phyloP scores from a whole-genome alignment of 2,888 invertebrate genomes.

The Marronus borbonicus region DNA sequence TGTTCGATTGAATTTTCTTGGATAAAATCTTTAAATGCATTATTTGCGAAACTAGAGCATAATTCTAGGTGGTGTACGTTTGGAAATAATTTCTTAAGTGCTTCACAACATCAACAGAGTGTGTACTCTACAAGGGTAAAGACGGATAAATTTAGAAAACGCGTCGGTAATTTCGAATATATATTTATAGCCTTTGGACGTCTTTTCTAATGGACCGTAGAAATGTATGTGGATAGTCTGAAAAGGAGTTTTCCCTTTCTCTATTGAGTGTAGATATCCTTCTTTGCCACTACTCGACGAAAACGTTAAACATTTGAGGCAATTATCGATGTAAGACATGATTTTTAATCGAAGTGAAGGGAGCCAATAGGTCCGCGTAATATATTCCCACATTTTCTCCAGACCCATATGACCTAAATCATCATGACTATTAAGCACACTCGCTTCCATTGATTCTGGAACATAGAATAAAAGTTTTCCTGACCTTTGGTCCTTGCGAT shows the following conservation, averaged over 20 bases:
- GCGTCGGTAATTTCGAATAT: constrained; percentile 59
- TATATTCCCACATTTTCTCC: constrained; percentile 35
- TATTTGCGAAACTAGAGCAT: constrained; percentile 25
- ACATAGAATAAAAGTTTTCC: constrained; percentile 14
- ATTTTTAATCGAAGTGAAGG: constrained; percentile 26
- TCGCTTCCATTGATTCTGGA: constrained; percentile 30
- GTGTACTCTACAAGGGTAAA: too few relatives aligned
- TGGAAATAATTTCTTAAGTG: too few relatives aligned
- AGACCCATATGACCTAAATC: constrained; percentile 39
- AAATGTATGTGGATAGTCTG: constrained; percentile 60
- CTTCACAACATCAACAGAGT: too few relatives aligned
- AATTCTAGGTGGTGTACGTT: constrained; percentile 38
- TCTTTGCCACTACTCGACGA: constrained; percentile 56
- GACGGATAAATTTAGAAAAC: constrained; percentile 59
- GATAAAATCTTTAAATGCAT: too few relatives aligned
- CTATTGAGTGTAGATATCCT: constrained; percentile 49
- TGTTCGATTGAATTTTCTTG: too few relatives aligned
- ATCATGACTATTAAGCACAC: constrained; percentile 31
- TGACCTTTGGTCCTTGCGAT: constrained; percentile 37
- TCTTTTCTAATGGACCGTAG: constrained; percentile 57
- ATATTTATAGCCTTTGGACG: constrained; percentile 46
- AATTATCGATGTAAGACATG: constrained; percentile 37
- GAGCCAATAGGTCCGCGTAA: constrained; percentile 42
- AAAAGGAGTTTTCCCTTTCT: constrained; percentile 60
- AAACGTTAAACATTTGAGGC: constrained; percentile 53